phyloP scores from a whole-genome alignment of 2,888 invertebrate species.

The Nemapogon koenigi region DNA sequence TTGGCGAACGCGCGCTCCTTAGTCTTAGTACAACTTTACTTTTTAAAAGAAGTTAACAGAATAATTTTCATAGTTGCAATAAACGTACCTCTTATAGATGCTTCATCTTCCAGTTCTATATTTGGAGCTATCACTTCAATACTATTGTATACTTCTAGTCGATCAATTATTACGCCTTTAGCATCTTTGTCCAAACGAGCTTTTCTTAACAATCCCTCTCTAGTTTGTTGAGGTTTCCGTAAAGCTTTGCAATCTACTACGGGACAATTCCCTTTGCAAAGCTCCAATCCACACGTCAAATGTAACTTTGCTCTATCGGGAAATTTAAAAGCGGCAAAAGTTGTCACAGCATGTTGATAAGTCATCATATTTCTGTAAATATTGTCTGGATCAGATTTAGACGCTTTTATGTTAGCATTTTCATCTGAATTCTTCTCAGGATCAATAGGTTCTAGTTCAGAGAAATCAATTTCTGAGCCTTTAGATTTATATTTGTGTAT shows the following conservation, averaged over 20 bases:
- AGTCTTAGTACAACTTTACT: too few species aligned
- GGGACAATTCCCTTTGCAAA: slow-evolving; percentile 77
- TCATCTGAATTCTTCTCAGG: slow-evolving; percentile 36
- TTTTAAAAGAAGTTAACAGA: too few species aligned
- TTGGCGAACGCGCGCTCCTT: too few species aligned
- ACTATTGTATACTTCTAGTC: slow-evolving; percentile 80
- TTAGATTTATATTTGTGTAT: slow-evolving; percentile 44
- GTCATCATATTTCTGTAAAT: slow-evolving; percentile 56
- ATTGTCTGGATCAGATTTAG: slow-evolving; percentile 40
- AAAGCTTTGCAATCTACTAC: slow-evolving; percentile 60
- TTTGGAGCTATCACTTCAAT: slow-evolving; percentile 81
- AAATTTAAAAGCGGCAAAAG: slow-evolving; percentile 84
- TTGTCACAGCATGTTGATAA: slow-evolving; percentile 61
- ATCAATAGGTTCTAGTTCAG: slow-evolving; percentile 39
- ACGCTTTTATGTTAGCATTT: slow-evolving; percentile 29
- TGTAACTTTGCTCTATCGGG: slow-evolving; percentile 80
- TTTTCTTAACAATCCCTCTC: slow-evolving; percentile 49
- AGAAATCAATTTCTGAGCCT: slow-evolving; percentile 41
- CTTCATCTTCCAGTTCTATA: slow-evolving; percentile 72
- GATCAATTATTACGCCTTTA: slow-evolving; percentile 66
- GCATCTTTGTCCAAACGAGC: slow-evolving; percentile 56
- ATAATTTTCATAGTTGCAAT: too few species aligned
- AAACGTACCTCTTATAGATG: slow-evolving; percentile 49
- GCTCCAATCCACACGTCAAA: slow-evolving; percentile 76
- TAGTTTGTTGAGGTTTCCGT: slow-evolving; percentile 49